Percentiles rank a stretch among this genome's conserved stretches.
Conservation (phyloP, 2,888 invertebrate species). For the Elmis aenea region DNA sequence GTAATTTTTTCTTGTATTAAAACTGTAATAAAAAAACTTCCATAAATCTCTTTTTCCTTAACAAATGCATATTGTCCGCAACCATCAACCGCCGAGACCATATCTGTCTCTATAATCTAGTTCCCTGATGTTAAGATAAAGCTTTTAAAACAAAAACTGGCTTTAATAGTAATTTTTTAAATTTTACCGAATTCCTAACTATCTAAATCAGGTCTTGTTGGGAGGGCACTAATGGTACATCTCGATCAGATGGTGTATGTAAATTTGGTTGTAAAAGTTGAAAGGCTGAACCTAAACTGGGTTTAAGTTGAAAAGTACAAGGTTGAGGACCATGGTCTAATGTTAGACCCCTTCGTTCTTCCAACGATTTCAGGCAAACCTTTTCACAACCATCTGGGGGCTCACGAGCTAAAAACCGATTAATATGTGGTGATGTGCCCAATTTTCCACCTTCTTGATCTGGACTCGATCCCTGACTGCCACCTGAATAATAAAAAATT, state of each 20-base stretch:
- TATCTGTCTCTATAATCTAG: too few relatives aligned
- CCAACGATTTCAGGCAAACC: constrained; percentile 65
- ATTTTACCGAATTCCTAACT: constrained; percentile 7
- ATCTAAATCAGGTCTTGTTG: constrained; percentile 31
- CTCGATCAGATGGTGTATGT: constrained; percentile 26
- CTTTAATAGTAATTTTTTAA: too few relatives aligned
- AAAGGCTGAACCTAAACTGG: constrained; percentile 77
- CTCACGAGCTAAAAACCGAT: constrained; percentile 77
- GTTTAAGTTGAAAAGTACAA: constrained; percentile 69
- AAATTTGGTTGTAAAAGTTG: constrained; percentile 58
- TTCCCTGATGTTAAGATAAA: too few relatives aligned
- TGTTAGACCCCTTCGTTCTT: constrained; percentile 44
- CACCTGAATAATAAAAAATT: constrained; percentile 53
- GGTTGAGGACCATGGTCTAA: constrained; percentile 54
- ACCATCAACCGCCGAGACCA: too few relatives aligned
- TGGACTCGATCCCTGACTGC: constrained; percentile 71
- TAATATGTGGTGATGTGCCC: constrained; percentile 80
- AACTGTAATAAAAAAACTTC: too few relatives aligned
- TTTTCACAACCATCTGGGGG: constrained; percentile 90
- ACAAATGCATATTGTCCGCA: too few relatives aligned
- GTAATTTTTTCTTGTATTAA: too few relatives aligned
- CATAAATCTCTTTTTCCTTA: too few relatives aligned
- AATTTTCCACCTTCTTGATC: constrained; percentile 66
- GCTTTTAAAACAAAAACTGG: too few relatives aligned
- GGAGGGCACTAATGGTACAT: constrained; percentile 39